Base-by-base conservation (phyloP, 2,113 vertebrate genomes). In the Entelurus aequoreus region DNA sequence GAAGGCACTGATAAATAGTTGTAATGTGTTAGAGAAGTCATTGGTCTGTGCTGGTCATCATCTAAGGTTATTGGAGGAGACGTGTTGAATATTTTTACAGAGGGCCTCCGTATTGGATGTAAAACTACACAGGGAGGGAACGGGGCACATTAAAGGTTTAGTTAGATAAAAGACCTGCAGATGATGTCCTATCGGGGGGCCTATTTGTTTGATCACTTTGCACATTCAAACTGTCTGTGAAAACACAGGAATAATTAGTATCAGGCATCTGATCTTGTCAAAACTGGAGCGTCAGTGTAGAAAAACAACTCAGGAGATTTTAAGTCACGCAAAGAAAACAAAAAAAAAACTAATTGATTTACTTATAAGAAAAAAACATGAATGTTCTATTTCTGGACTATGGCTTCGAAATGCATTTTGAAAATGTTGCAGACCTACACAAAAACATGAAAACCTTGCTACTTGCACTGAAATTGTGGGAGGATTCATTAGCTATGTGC, bases 1-100 rank as follows among this genome's bases (percentile, higher is more conserved):
- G 72, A 71, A 55, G 53, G 54, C 60, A 59, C 66, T 57, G 65
- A 81, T 75, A 89, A 85, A 86, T 85, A 84, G 84, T 82, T 85
- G 76, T 77, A 60, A 75, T 64, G 70, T 69, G 72, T 78, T 62
- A 58, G 58, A 55, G 63, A 69, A 46, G 40, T 51, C 49, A 54
- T 62, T 69, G 62, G 75, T 74, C 78, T 52, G 65, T 38, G n/a
- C 77, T 82, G 76, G 67, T 73, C 59, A 65, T 64, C 66, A 57
- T 81, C 78, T 61, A 58, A 54, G 44, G 57, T 72, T 77, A 83
- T 78, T 71, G 67, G 65, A 76, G 62, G 54, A 67, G 66, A 85
- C 66, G 63, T 75, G 77, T 54, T 57, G 28, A 86, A 77, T 48
- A 51, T 52, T 76, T 75, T 71, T 70, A 62, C 60, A 72, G 54